These are phyloP conservation scores for Brachyhypopomus gauderio DNA, from an alignment of 2,113 vertebrate genomes.

Conservation along the genomic window DNA sequence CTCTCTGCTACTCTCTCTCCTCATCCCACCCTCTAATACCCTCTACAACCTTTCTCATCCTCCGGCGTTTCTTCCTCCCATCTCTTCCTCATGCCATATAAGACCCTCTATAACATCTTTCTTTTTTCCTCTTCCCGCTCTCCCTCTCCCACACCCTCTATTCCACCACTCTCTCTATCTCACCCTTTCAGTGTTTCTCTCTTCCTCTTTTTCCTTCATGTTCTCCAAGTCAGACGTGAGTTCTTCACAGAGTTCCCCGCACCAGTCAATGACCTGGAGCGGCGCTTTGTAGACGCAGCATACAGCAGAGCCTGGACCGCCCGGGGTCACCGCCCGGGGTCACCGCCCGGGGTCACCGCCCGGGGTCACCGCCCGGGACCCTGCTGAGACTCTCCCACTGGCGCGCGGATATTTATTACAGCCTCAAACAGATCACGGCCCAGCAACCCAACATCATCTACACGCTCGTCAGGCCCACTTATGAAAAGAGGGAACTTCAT, in stretches of 20 bases:
- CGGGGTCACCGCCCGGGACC: too few relatives aligned
- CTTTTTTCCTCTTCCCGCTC: neutral
- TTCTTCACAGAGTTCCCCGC: neutral
- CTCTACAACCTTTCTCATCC: slow-evolving; percentile 40
- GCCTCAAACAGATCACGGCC: slow-evolving; percentile 35
- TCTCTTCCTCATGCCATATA: neutral
- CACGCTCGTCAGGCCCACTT: slow-evolving; percentile 34
- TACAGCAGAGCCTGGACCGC: too few relatives aligned
- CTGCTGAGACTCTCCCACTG: slow-evolving; percentile 28
- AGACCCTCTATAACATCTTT: neutral
- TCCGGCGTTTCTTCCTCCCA: slow-evolving; percentile 5
- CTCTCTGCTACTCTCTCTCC: slow-evolving; percentile 52
- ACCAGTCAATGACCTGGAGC: too few relatives aligned
- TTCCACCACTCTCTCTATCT: neutral
- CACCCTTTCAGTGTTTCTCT: neutral
- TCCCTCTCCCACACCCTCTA: neutral
- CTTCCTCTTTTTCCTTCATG: neutral
- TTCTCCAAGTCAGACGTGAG: neutral
- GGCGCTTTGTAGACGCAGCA: too few relatives aligned
- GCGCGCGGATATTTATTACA: slow-evolving; percentile 46
- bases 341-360: too few relatives aligned
- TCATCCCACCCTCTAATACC: neutral
- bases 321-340: too few relatives aligned
- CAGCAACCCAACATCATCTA: slow-evolving; percentile 28
- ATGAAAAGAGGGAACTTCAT: slow-evolving; percentile 30